Base-by-base conservation (phyloP, 2,888 invertebrate species). In the Adineta ricciae region DNA sequence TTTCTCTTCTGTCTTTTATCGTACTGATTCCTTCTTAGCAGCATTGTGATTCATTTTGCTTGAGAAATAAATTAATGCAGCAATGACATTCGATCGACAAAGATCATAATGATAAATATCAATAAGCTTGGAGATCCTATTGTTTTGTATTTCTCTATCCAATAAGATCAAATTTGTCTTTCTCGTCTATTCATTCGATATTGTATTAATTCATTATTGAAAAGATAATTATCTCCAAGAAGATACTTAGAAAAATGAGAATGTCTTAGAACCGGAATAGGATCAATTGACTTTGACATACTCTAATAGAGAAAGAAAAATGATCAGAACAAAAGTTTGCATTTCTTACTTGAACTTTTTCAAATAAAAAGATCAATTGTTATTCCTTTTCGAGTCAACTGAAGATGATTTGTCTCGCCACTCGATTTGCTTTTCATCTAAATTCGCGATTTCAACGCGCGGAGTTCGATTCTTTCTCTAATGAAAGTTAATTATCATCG, bases 251-350 rank as follows among this genome's bases (percentile, higher is more conserved):
- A 64, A 56, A 64, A 64, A 64, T 32, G 64, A 64, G 64, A 64
- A 32, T 64, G 32, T 64, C 1, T 32, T 16, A 64, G 64, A 64
- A 64, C 32, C 64, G 64, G 64, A 64, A 64, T 64, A 64, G 32
- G 24, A 32, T 64, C 64, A 64, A 64, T 64, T 64, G 64, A 32
- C 64, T 64, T 64, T 64, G 64, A 64, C 64, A 64, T 64, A 64
- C 19, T 64, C 19, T 36, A 64, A 64, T 64, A 64, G 64, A 19
- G 19, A 14, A 64, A 36, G 32, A 64, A 32, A n/a, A 36, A 5
- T 19, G 50, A 50, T 0, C 32, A 36, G 16, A 32, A 27, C 0
- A 27, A 14, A 27, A 19, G 16, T 64, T 32, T 64, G 16, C 19
- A 32, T 64, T 32, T 64, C 7, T 27, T 14, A 32, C 7, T 36